Conservation (phyloP, 2,797 vertebrate genomes). For the Poeciliopsis paucimaculata region DNA sequence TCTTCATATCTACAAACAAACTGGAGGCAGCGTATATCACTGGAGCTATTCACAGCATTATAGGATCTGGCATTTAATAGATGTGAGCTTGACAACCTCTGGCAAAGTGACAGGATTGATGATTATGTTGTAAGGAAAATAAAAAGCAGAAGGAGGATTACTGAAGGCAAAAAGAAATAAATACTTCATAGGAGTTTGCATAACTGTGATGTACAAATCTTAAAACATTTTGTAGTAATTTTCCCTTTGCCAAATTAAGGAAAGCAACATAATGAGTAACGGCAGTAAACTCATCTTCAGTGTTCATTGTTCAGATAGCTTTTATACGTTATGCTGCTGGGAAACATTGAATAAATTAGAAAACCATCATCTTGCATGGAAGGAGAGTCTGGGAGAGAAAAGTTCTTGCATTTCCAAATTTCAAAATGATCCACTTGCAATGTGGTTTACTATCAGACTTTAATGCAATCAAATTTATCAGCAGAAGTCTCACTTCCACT, state of each 20-base stretch:
- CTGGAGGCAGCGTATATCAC: slow-evolving; percentile 19
- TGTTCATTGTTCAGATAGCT: neutral
- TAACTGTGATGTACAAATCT: slow-evolving; percentile 14
- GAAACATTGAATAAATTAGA: neutral
- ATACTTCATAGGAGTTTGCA: slow-evolving; percentile 22
- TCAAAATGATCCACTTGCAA: neutral
- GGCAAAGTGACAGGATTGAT: slow-evolving; percentile 32
- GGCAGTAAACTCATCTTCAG: too few species aligned
- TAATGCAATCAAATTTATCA: neutral
- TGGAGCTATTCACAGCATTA: slow-evolving; percentile 40
- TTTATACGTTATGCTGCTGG: neutral
- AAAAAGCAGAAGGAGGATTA: slow-evolving; percentile 21
- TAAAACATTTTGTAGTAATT: slow-evolving; percentile 21
- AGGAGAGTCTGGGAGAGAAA: neutral
- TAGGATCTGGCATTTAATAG: slow-evolving; percentile 46
- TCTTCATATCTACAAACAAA: slow-evolving; percentile 16
- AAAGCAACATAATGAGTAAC: neutral
- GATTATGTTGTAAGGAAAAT: slow-evolving; percentile 42
- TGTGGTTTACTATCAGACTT: neutral
- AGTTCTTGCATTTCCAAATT: neutral
- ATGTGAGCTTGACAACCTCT: slow-evolving; percentile 39
- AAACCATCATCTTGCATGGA: neutral
- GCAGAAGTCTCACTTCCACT: neutral
- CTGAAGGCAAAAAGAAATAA: neutral
- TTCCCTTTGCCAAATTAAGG: neutral